Evolutionary conservation across 2,113 vertebrate genomes (phyloP), one percentile per base, ranked within the genome.

Genomic region (Alces alces): DNA sequence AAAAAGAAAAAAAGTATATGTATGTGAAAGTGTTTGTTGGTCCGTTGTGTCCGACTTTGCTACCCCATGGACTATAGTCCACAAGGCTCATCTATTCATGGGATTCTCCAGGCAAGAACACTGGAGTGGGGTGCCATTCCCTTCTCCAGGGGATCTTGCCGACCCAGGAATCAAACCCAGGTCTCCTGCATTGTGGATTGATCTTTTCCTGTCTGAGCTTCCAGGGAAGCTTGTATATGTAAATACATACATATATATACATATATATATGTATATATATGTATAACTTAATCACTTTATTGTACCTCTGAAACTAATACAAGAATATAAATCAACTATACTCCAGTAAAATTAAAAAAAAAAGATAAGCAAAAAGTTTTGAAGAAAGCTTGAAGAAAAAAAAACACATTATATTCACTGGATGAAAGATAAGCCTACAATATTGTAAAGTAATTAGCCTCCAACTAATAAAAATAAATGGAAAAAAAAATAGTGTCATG

Each of bases 11-110:
- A 36, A 10, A 5, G 45, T 45, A 45, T 23, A 23, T 70, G 19
- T 23, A 6, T 39, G 66, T 39, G 36, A 70, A 70, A 70, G 5
- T 23, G 3, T 39, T 12, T 70, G 5, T 39, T 70, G n/a, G n/a
- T 13, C n/a, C 0, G 0, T 70, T 70, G 2, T 70, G n/a, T 23
- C n/a, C 9, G 3, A 70, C 10, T 39, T 70, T 70, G 66, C 10
- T 39, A 70, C 10, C 5, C n/a, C 19, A 70, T 39, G n/a, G n/a
- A 23, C n/a, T 70, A 36, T 36, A 23, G n/a, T 13, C 10, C n/a
- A 70, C 5, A 39, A 39, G n/a, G 19, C 66, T 39, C 1, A 0
- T 23, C n/a, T 13, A 23, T 70, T 19, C 66, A 39, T 70, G 19
- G 66, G 10, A 70, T 70, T 23, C 5, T 70, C 66, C n/a, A 13